Percentiles rank a stretch among this genome's conserved stretches.
Evolutionary conservation across 2,888 invertebrate genomes (phyloP).

Genomic region (Neocrepidodera transversa): DNA sequence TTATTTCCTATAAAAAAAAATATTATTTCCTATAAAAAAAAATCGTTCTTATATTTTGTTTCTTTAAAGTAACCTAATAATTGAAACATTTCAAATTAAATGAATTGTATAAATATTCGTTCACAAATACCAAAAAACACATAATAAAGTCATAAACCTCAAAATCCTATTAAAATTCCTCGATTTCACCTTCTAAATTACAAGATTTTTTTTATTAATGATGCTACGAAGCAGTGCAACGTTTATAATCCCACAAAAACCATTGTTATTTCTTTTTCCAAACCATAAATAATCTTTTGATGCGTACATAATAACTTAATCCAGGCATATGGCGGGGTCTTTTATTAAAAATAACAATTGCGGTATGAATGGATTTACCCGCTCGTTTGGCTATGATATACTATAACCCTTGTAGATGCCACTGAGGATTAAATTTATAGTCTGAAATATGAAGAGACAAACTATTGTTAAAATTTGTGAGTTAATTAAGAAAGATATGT

Average conservation of each 20-base stretch:
- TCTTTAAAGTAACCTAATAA: too few species aligned
- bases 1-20: too few species aligned
- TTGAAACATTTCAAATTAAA: neutral
- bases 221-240: slow-evolving; percentile 13
- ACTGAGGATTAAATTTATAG: slow-evolving; percentile 48
- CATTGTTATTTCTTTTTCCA: slow-evolving; percentile 39
- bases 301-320: slow-evolving; percentile 50
- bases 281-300: slow-evolving; percentile 45
- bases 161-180: slow-evolving; percentile 26
- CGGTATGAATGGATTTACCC: slow-evolving; percentile 41
- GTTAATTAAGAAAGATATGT: slow-evolving; percentile 19
- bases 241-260: slow-evolving; percentile 25
- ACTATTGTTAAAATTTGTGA: slow-evolving; percentile 11
- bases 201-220: slow-evolving; percentile 32
- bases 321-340: slow-evolving; percentile 48
- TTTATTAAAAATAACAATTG: slow-evolving; percentile 52
- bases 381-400: slow-evolving; percentile 48
- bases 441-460: slow-evolving; percentile 29
- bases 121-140: neutral
- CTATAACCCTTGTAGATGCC: slow-evolving; percentile 46
- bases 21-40: too few species aligned
- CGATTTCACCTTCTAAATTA: slow-evolving; percentile 27
- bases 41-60: too few species aligned
- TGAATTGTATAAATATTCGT: neutral
- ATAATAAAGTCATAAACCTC: slow-evolving; percentile 18